Evolutionary conservation across 2,113 vertebrate species (phyloP).

Genomic region (Rhea pennata): DNA sequence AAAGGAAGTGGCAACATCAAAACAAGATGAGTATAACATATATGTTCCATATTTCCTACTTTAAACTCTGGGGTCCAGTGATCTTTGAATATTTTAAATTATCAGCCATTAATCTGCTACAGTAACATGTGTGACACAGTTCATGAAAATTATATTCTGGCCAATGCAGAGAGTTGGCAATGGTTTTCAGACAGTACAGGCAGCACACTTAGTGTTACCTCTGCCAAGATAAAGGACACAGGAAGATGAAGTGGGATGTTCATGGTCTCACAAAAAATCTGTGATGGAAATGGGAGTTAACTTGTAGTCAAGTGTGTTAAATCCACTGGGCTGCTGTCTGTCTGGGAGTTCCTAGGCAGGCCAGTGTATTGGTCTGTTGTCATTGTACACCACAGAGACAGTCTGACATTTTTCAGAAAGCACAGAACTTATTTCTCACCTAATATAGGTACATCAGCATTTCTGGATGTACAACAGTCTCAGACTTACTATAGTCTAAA

Average conservation of each 20-base stretch:
- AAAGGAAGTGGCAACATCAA: not conserved
- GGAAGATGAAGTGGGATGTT: not conserved
- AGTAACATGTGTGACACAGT: not conserved
- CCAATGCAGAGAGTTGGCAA: not conserved
- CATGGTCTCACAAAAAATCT: not conserved
- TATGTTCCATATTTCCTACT: not conserved
- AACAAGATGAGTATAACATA: not conserved
- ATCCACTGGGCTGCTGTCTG: not conserved
- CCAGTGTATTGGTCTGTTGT: rapidly evolving
- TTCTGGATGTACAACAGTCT: not conserved
- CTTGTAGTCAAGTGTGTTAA: not conserved
- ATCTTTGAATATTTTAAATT: not conserved
- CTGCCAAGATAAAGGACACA: not conserved
- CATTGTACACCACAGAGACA: not conserved
- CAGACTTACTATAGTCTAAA: not conserved
- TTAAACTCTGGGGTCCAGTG: not conserved
- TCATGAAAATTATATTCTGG: not conserved
- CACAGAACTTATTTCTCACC: not conserved
- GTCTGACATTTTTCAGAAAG: not conserved
- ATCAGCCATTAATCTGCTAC: not conserved
- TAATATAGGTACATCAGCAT: not conserved
- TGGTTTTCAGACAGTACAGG: not conserved
- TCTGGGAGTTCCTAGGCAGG: not conserved
- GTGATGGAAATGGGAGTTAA: not conserved
- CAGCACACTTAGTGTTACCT: not conserved